These are phyloP conservation scores for Sternotherus odoratus DNA, from an alignment of 2,797 vertebrate species.

Conservation along the genomic window DNA sequence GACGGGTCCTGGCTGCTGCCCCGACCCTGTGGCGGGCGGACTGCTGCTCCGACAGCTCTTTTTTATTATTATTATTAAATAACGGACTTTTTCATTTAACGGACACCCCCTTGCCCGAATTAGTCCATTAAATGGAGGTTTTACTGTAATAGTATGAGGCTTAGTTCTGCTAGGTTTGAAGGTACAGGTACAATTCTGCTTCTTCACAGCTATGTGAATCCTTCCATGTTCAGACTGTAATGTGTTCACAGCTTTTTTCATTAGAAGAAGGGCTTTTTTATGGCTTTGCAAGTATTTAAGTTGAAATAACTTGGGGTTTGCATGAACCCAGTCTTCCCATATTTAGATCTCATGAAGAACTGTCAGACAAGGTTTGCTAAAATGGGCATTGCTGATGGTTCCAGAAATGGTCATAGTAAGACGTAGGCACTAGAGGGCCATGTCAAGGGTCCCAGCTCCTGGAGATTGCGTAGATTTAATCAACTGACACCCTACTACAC, in stretches of 20 bases:
- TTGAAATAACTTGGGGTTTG: conserved; percentile 19
- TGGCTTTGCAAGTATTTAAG: background rate
- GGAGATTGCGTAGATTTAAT: background rate
- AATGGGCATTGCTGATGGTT: background rate
- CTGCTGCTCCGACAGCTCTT: no score
- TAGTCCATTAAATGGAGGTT: no score
- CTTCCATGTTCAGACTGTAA: conserved; percentile 20
- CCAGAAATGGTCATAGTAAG: background rate
- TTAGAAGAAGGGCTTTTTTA: conserved; percentile 12
- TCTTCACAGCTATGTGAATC: conserved; percentile 26
- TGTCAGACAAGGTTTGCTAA: background rate
- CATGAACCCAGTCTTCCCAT: background rate
- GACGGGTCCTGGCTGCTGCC: no score
- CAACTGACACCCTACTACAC: no score
- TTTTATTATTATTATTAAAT: no score
- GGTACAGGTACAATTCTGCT: background rate
- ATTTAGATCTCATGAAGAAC: background rate
- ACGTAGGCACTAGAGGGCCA: background rate
- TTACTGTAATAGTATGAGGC: conserved; percentile 22
- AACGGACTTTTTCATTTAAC: no score
- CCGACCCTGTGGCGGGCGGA: no score
- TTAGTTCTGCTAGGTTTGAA: conserved; percentile 48
- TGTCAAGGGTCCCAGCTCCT: background rate
- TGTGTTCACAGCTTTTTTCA: fast-evolving
- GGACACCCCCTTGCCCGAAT: no score